Percentiles rank a stretch among this genome's conserved stretches.
Evolutionary conservation across 2,888 invertebrate genomes (phyloP).

Genomic region (Hypomecis punctinalis): DNA sequence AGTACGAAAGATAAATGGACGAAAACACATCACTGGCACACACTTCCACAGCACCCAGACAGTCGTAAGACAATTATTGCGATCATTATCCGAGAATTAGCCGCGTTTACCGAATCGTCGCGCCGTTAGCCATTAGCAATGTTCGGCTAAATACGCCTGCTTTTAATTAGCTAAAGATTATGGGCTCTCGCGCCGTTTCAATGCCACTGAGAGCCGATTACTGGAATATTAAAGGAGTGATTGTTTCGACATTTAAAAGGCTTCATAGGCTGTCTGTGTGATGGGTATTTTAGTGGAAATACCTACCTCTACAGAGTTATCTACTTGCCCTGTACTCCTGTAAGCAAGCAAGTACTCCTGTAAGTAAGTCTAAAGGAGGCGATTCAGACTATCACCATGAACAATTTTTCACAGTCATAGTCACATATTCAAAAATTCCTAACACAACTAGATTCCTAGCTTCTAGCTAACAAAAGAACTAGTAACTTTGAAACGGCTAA

Average conservation of each 20-base stretch:
- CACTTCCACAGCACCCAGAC: conserved; percentile 17
- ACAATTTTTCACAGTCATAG: no score
- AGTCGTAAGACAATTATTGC: conserved; percentile 65
- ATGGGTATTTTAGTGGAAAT: neutral
- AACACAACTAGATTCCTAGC: no score
- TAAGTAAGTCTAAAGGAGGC: no score
- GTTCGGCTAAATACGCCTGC: conserved; percentile 41
- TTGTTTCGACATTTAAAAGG: conserved; percentile 20
- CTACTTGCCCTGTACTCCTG: neutral
- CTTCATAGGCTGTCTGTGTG: neutral
- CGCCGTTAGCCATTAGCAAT: conserved; percentile 51
- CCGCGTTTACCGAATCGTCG: conserved; percentile 61
- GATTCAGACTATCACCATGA: no score
- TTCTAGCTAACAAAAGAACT: no score
- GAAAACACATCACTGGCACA: conserved; percentile 15
- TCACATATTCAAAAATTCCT: no score
- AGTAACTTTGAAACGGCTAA: no score
- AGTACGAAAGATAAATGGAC: no score
- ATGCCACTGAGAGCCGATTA: conserved; percentile 28
- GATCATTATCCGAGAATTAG: conserved; percentile 68
- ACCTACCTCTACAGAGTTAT: neutral
- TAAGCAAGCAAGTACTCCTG: no score
- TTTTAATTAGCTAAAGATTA: conserved; percentile 40
- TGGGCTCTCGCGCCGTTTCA: conserved; percentile 25
- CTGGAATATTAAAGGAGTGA: conserved; percentile 30